Percentiles rank a stretch among this genome's conserved stretches.
phyloP scores from a whole-genome alignment of 2,113 vertebrate species.

The Sprattus sprattus region DNA sequence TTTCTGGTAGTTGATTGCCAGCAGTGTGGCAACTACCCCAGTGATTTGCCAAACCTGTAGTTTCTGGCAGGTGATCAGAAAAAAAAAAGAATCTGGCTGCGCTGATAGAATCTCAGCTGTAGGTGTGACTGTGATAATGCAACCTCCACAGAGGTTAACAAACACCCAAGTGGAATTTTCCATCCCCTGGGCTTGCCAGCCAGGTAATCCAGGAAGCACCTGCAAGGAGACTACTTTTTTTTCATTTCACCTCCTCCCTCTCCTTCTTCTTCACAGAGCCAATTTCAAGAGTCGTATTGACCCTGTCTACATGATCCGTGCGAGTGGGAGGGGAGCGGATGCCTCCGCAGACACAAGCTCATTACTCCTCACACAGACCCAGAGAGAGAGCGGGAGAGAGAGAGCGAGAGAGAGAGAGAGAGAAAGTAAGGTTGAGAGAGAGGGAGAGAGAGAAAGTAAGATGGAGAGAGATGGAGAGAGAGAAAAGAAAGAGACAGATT shows the following conservation, averaged over 20 bases:
- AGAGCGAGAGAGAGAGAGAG: neutral
- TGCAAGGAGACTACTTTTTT: constrained; percentile 24
- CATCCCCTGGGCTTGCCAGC: constrained; percentile 37
- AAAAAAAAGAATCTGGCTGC: too few relatives aligned
- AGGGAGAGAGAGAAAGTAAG: constrained; percentile 12
- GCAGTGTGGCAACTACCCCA: neutral
- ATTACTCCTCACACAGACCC: constrained; percentile 26
- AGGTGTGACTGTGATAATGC: neutral
- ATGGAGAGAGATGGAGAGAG: neutral
- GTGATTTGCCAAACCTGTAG: neutral
- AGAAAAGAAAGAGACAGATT: neutral
- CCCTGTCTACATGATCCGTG: constrained; percentile 9
- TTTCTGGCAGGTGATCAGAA: neutral
- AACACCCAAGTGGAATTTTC: constrained; percentile 50
- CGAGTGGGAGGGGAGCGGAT: constrained; percentile 23
- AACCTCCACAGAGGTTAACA: neutral
- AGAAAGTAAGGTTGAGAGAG: neutral
- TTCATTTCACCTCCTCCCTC: neutral
- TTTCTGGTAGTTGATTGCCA: neutral
- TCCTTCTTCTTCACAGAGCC: constrained; percentile 12
- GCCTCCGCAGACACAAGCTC: constrained; percentile 19
- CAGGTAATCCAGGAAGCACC: constrained; percentile 48
- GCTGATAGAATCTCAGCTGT: neutral
- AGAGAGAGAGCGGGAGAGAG: neutral
- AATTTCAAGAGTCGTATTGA: constrained; percentile 25